Evolutionary conservation across 1,140 invertebrate species (phyloP).

Genomic region (Lepidotrigona ventralis): DNA sequence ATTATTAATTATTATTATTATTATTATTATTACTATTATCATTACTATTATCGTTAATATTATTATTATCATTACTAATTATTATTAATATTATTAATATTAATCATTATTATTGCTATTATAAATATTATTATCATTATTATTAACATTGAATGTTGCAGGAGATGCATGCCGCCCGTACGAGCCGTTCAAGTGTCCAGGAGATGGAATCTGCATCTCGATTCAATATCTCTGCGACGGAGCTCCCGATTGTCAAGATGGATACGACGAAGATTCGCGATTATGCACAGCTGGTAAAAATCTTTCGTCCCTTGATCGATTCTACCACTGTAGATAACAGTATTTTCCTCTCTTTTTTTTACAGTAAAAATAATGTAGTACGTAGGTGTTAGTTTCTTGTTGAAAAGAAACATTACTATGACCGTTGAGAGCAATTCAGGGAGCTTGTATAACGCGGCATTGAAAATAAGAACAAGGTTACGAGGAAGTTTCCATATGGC

Average conservation of each 20-base stretch:
- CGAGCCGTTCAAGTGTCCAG: constrained; percentile 97
- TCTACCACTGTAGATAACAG: not conserved
- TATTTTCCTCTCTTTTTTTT: not conserved
- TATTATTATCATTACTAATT: too few relatives aligned
- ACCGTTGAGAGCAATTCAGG: not conserved
- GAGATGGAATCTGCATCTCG: constrained; percentile 94
- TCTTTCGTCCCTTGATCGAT: not conserved
- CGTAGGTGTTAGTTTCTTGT: not conserved
- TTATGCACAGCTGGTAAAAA: constrained; percentile 94
- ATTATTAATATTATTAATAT: too few relatives aligned
- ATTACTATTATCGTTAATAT: too few relatives aligned
- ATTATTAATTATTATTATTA: not conserved
- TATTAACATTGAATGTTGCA: constrained; percentile 70
- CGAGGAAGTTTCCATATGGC: not conserved
- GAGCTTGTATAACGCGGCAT: not conserved
- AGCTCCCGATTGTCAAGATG: constrained; percentile 95
- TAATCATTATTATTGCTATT: not conserved
- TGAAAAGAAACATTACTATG: not conserved
- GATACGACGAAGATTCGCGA: constrained; percentile 93
- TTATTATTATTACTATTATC: too few relatives aligned
- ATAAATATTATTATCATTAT: not conserved
- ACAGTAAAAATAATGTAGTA: not conserved
- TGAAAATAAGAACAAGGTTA: not conserved
- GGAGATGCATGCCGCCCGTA: constrained; percentile 90
- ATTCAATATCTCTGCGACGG: constrained; percentile 97